Conservation (phyloP, 1,140 invertebrate species). For the Chrysopa pallens region DNA sequence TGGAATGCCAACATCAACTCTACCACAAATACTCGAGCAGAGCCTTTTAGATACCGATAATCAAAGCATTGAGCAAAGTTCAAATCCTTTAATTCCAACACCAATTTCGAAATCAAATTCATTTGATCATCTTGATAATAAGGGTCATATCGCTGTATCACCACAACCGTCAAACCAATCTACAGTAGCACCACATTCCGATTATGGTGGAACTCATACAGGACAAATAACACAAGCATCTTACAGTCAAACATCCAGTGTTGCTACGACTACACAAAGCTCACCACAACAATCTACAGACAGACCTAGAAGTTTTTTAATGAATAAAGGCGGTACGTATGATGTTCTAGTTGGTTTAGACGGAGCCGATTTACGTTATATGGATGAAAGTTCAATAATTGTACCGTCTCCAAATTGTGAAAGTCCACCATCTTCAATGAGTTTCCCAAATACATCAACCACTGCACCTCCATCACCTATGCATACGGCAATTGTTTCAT, state of each 20-base stretch:
- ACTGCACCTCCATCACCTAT: conserved; percentile 35
- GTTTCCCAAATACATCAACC: conserved; percentile 24
- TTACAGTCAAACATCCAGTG: neutral
- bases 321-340: conserved; percentile 36
- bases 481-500: conserved; percentile 17
- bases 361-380: conserved; percentile 62
- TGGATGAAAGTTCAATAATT: conserved; percentile 80
- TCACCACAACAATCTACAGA: conserved; percentile 14
- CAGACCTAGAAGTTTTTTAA: conserved; percentile 32
- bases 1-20: conserved; percentile 28
- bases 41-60: conserved; percentile 40
- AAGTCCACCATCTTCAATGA: conserved; percentile 48
- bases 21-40: conserved; percentile 48
- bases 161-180: conserved; percentile 12
- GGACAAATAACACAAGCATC: conserved; percentile 15
- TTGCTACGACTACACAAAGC: neutral
- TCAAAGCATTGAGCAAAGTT: conserved; percentile 12
- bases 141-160: conserved; percentile 1
- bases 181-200: conserved; percentile 20
- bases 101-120: neutral
- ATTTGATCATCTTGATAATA: neutral
- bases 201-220: conserved; percentile 22
- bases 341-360: conserved; percentile 61
- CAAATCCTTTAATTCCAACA: neutral
- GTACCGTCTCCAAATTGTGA: conserved; percentile 52